phyloP scores from a whole-genome alignment of 2,113 vertebrate species.

The Empidonax alnorum region DNA sequence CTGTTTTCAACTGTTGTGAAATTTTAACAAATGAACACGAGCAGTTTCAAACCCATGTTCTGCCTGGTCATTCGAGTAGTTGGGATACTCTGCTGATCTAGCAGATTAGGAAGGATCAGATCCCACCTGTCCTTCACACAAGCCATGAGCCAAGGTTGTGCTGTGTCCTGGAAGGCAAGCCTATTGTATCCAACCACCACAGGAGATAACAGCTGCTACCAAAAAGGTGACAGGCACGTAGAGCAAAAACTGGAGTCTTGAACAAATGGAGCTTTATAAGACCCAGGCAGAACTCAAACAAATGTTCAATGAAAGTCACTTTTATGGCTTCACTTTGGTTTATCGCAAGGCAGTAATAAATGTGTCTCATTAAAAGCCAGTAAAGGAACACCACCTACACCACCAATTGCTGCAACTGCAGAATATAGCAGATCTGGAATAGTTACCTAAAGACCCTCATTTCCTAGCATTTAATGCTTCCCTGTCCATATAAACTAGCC shows the following conservation, averaged over 20 bases:
- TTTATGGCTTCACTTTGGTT: conserved; percentile 67
- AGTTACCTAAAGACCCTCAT: conserved; percentile 70
- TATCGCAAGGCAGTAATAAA: conserved; percentile 72
- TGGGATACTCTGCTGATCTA: background rate
- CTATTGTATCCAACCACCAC: background rate
- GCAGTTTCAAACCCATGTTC: background rate
- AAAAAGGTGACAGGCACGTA: conserved; percentile 28
- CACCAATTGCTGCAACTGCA: conserved; percentile 54
- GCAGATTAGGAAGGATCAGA: background rate
- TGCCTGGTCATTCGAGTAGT: background rate
- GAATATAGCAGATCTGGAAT: conserved; percentile 67
- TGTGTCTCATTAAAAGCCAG: conserved; percentile 70
- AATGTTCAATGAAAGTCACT: conserved; percentile 70
- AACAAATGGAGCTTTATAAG: conserved; percentile 65
- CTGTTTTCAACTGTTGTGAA: background rate
- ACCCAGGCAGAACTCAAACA: conserved; percentile 60
- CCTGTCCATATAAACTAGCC: conserved; percentile 55
- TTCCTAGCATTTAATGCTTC: conserved; percentile 70
- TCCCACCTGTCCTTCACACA: background rate
- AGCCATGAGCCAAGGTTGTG: background rate
- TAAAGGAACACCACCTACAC: conserved; percentile 69
- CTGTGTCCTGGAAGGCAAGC: background rate
- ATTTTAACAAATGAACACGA: background rate
- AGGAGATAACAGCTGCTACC: conserved; percentile 65
- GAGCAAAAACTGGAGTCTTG: conserved; percentile 31